These are phyloP conservation scores for Leptopilina myrica DNA, from an alignment of 2,888 invertebrate species.

Conservation along the genomic window DNA sequence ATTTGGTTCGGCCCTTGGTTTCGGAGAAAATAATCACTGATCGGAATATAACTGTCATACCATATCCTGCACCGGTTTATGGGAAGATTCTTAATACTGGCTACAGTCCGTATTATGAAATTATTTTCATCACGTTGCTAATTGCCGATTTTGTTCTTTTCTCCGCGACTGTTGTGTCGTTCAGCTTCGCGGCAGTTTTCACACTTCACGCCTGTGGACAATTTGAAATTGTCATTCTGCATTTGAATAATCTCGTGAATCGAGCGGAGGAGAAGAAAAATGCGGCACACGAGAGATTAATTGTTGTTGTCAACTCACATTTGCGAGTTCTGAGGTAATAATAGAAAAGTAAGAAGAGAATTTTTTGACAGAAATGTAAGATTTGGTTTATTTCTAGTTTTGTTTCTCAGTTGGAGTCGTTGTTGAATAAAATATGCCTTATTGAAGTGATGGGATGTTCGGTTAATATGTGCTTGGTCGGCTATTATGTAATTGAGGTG, in stretches of 20 bases:
- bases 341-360: too few species aligned
- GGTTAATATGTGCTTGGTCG: slow-evolving; percentile 70
- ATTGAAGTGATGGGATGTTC: slow-evolving; percentile 70
- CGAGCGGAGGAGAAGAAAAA: background rate
- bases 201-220: slow-evolving; percentile 46
- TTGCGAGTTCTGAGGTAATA: slow-evolving; percentile 41
- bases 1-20: slow-evolving; percentile 8
- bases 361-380: too few species aligned
- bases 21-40: slow-evolving; percentile 7
- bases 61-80: slow-evolving; percentile 40
- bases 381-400: slow-evolving; percentile 42
- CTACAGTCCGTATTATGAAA: slow-evolving; percentile 44
- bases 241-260: slow-evolving; percentile 45
- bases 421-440: slow-evolving; percentile 53
- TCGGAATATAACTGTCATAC: slow-evolving; percentile 24
- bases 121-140: slow-evolving; percentile 40
- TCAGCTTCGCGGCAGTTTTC: slow-evolving; percentile 46
- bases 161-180: slow-evolving; percentile 46
- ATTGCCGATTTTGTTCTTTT: slow-evolving; percentile 45
- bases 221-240: slow-evolving; percentile 42
- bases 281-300: slow-evolving; percentile 40
- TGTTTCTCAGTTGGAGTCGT: slow-evolving; percentile 43
- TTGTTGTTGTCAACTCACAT: slow-evolving; percentile 41
- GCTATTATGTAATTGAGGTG: slow-evolving; percentile 65
- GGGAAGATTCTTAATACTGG: background rate